Conservation (phyloP, 2,797 vertebrate genomes). For the Sebastes kiyomatsui region DNA sequence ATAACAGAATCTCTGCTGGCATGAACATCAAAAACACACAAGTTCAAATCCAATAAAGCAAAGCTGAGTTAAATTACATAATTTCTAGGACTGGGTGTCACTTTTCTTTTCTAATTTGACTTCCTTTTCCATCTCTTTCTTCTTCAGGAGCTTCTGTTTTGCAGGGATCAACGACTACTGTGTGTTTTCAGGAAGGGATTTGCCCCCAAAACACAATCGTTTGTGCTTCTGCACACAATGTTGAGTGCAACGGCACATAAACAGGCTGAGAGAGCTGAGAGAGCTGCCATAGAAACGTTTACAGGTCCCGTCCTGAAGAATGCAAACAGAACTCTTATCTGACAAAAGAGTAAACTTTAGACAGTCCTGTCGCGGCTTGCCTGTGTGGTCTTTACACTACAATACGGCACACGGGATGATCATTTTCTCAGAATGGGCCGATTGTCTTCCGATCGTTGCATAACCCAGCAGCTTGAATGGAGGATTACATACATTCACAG, state of each 20-base stretch:
- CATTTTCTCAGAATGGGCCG: not conserved
- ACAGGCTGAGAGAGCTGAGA: constrained; percentile 23
- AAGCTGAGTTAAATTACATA: not conserved
- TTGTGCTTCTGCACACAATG: constrained; percentile 27
- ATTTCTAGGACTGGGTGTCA: not conserved
- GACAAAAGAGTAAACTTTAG: constrained; percentile 71
- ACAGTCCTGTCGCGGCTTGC: constrained; percentile 71
- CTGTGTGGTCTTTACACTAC: constrained; percentile 40
- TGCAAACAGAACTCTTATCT: constrained; percentile 75
- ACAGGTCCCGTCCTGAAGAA: constrained; percentile 76
- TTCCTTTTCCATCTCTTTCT: not conserved
- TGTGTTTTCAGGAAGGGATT: constrained; percentile 13
- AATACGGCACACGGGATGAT: constrained; percentile 6
- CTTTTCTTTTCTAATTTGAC: not conserved
- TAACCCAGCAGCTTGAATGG: not conserved
- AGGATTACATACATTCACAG: not conserved
- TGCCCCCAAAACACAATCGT: constrained; percentile 15
- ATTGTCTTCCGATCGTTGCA: constrained; percentile 8
- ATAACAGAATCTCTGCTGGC: not conserved
- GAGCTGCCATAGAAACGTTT: constrained; percentile 74
- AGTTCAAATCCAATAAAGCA: not conserved
- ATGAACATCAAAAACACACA: not conserved
- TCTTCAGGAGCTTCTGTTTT: not conserved
- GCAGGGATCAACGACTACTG: not conserved
- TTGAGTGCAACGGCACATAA: constrained; percentile 16